Base-by-base conservation (phyloP, 1,140 invertebrate species). In the Leptoteleia sp. region DNA sequence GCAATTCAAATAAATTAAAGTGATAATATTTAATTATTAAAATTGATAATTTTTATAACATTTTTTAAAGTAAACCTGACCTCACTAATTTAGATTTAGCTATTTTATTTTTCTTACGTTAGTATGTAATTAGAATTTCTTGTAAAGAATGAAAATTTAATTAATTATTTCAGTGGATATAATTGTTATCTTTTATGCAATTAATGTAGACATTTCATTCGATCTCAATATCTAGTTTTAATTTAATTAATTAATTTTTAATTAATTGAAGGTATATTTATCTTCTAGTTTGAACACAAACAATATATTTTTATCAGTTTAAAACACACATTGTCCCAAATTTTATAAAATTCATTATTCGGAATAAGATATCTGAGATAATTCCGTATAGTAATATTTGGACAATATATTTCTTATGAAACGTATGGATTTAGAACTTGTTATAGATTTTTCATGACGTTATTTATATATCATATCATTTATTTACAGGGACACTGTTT, bases 201-300 rank as follows among this genome's bases (percentile, higher is more conserved):
- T 25, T 25, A 25, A 25, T 25, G 3, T 25, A 25, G 22, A 25
- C 3, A 25, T 25, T 25, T 25, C 15, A 9, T 17, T 50, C 45
- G 59, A 64, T 64, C 59, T 64, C 59, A 40, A 4, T 40, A n/a
- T 38, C 29, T 64, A 50, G 45, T 50, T 64, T 40, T 64, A 50
- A 38, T 48, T 43, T 17, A n/a, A n/a, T n/a, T n/a, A n/a, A n/a
- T n/a, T n/a, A n/a, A n/a, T n/a, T n/a, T n/a, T n/a, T n/a, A n/a
- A n/a, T n/a, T n/a, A n/a, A n/a, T n/a, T 61, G 55, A 61, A 31
- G 12, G 9, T 29, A 57, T 22, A 11, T 19, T 13, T 54, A 54
- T 54, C 19, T 25, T 27, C 8, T 42, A 42, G 40, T n/a, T n/a
- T 42, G 22, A 38, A 25, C 11, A 4, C 27, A 54, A 9, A 2